Evolutionary conservation across 1,140 invertebrate species (phyloP).

Genomic region (Augochlora pura): DNA sequence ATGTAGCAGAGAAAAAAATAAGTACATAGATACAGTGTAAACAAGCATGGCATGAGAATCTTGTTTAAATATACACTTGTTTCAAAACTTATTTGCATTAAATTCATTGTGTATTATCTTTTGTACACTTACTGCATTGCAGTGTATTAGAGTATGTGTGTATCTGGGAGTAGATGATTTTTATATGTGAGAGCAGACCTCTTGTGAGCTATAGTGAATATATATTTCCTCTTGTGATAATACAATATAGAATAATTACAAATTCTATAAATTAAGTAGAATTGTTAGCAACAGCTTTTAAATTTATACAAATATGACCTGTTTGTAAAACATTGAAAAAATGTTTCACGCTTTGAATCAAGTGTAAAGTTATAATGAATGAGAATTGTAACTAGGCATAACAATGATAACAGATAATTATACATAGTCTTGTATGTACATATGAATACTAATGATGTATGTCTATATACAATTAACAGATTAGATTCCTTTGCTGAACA

Average conservation of each 20-base stretch:
- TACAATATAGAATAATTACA: neutral
- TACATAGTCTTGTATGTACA: constrained; percentile 49
- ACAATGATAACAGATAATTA: constrained; percentile 54
- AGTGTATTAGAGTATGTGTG: neutral
- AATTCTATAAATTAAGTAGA: neutral
- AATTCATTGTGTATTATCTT: constrained; percentile 17
- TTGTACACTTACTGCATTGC: neutral
- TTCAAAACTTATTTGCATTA: constrained; percentile 62
- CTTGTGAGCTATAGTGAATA: neutral
- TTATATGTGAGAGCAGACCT: neutral
- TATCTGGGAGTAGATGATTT: neutral
- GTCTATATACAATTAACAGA: constrained; percentile 35
- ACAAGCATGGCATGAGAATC: constrained; percentile 76
- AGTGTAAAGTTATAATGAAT: constrained; percentile 56
- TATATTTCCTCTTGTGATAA: neutral
- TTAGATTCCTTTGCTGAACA: constrained; percentile 14
- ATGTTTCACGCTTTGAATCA: constrained; percentile 54
- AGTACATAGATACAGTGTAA: constrained; percentile 77
- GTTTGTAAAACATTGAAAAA: neutral
- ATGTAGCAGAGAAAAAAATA: constrained; percentile 76
- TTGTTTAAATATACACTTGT: constrained; percentile 73
- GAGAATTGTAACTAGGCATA: constrained; percentile 52
- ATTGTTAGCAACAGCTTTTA: neutral
- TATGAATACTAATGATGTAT: constrained; percentile 31
- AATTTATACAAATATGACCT: neutral